Evolutionary conservation across 2,113 vertebrate species (phyloP), one percentile per base, ranked within the genome.

Genomic region (Micromys minutus): DNA sequence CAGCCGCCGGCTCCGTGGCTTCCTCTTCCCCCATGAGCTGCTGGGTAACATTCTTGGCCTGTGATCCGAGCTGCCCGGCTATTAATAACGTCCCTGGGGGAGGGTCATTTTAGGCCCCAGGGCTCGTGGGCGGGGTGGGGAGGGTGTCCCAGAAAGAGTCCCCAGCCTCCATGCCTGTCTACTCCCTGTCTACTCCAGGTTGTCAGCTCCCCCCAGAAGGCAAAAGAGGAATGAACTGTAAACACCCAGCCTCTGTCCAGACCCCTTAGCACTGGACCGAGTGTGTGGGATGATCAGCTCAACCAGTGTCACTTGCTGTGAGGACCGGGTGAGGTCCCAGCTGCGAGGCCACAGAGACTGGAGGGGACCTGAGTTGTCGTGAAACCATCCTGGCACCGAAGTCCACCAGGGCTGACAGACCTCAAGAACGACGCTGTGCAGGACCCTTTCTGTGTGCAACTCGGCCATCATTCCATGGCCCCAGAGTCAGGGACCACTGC

Each of bases 11-110:
- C 83, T 45, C 42, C 77, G 19, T 2, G 36, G 95, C 95, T 97
- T 98, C 98, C 97, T 95, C 11, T 95, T 97, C 91, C 95, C 97
- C 97, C 96, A 86, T 7, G 50, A 42, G 22, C 87, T 65, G n/a
- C 94, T 80, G 90, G 96, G 95, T 79, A 97, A 94, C 98, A 98
- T 98, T 97, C 97, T 98, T 95, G 91, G 95, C 80, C 11, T 16
- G 84, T 29, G 87, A 93, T 81, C 52, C 1, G 83, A 96, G 95
- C 89, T 45, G 92, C 87, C 1, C 0, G 0, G 95, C 93, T 97
- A 98, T 97, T 98, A 97, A 98, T 98, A 98, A 87, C 96, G 3
- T 42, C 52, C 19, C 87, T 17, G 63, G 85, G 96, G 96, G 89
- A 95, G 93, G 61, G 95, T 84, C 36, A 94, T 79, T 88, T 94